Conservation (phyloP, 2,797 vertebrate species). For the Syndactyla subalaris region DNA sequence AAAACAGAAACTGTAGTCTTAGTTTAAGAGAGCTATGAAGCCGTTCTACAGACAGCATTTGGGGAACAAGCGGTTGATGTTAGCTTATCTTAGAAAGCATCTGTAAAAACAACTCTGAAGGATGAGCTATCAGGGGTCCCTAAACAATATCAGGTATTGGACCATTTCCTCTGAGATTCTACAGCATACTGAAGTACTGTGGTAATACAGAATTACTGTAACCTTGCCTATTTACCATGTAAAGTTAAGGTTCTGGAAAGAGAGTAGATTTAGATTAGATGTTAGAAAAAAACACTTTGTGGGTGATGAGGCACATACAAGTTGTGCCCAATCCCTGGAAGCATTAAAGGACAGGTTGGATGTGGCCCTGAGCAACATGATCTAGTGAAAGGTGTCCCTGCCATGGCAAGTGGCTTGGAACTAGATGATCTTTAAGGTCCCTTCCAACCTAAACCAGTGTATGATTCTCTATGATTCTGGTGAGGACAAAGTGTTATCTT, state of each 20-base stretch:
- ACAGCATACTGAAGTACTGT: not conserved
- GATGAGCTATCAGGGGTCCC: not conserved
- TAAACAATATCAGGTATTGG: not conserved
- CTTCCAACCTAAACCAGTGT: not conserved
- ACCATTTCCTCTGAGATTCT: not conserved
- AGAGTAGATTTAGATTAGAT: not conserved
- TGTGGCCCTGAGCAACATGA: not conserved
- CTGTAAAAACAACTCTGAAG: not conserved
- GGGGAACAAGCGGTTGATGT: not conserved
- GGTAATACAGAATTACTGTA: not conserved
- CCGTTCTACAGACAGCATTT: not conserved
- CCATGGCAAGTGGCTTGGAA: not conserved
- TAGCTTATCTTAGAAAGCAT: not conserved
- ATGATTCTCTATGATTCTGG: not conserved
- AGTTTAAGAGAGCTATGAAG: not conserved
- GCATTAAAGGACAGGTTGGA: not conserved
- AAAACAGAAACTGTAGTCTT: not conserved
- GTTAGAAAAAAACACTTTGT: not conserved
- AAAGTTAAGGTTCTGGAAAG: not conserved
- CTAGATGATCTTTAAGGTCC: not conserved
- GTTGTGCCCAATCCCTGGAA: not conserved
- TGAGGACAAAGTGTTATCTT: not conserved
- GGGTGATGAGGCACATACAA: not conserved
- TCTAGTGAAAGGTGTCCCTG: not conserved
- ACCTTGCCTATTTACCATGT: not conserved